Percentiles rank a stretch among this genome's conserved stretches.
phyloP scores from a whole-genome alignment of 2,797 vertebrate species.

The Acipenser transmontanus region DNA sequence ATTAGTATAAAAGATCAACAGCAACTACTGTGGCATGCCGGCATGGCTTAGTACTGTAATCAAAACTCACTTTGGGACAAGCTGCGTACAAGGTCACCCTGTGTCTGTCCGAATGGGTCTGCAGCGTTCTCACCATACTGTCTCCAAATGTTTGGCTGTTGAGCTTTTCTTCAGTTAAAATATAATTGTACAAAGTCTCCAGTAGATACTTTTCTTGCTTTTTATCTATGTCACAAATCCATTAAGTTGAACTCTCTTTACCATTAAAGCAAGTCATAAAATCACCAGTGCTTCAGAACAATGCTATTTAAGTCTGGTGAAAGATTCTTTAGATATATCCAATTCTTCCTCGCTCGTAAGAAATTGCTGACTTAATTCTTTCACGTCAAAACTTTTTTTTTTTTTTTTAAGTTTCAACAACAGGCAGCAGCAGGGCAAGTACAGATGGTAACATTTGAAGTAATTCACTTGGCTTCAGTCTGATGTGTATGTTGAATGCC shows the following conservation, averaged over 20 bases:
- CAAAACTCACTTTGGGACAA: slow-evolving; percentile 68
- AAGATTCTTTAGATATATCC: slow-evolving; percentile 16
- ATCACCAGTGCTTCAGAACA: slow-evolving; percentile 10
- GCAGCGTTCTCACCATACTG: slow-evolving; percentile 38
- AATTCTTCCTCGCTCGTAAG: slow-evolving; percentile 12
- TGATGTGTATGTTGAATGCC: no score
- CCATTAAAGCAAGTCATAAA: slow-evolving; percentile 22
- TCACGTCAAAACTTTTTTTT: not conserved
- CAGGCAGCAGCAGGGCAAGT: no score
- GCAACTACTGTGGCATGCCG: slow-evolving; percentile 75
- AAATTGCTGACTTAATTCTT: slow-evolving; percentile 10
- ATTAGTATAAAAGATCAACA: slow-evolving; percentile 99
- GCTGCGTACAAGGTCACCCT: slow-evolving; percentile 52
- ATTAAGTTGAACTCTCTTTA: slow-evolving; percentile 21
- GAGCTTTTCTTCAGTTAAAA: slow-evolving; percentile 24
- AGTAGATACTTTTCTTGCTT: slow-evolving; percentile 26
- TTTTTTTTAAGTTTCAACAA: no score
- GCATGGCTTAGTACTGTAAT: slow-evolving; percentile 78
- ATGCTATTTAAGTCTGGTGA: slow-evolving; percentile 7
- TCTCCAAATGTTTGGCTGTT: slow-evolving; percentile 13
- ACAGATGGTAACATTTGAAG: no score
- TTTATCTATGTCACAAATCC: slow-evolving; percentile 31
- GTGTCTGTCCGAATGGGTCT: slow-evolving; percentile 43
- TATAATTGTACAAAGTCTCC: slow-evolving; percentile 31
- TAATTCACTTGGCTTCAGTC: no score